Evolutionary conservation across 2,797 vertebrate species (phyloP), one percentile per base, ranked within the genome.

Genomic region (Sebastes nivosus): DNA sequence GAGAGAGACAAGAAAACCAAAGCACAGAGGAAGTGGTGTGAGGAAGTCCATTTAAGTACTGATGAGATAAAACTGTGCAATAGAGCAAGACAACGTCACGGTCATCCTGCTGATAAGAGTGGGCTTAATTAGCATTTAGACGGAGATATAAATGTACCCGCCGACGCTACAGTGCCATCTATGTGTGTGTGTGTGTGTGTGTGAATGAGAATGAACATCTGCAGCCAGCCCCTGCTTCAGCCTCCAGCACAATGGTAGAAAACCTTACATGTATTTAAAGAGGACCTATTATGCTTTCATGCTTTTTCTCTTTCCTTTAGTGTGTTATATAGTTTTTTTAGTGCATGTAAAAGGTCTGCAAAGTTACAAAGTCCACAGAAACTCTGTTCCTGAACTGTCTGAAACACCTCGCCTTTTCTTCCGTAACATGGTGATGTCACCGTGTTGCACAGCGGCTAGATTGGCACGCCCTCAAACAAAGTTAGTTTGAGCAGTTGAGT

Each of bases 11-110:
- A 70, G 71, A 9, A 77, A 72, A 60, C 5, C 24, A 72, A 22
- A 68, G 14, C 6, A 72, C 5, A 78, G 24, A 77, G 8, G 61
- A 81, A 88, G 59, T 34, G 59, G 57, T 76, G 59, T 76, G 52
- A 88, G 55, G 12, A 83, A 76, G 71, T 18, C 14, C 36, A 69
- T 46, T 42, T 6, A 68, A 65, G 32, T 14, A 24, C 34, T 27
- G 55, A 71, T 60, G 0, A 85, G 32, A 79, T 54, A 22, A 46
- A 72, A 72, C 18, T n/a, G 5, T 22, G 38, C 24, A 57, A 16
- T 3, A 69, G 10, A 73, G 36, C 18, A 13, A 67, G n/a, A 64
- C 34, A 30, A 52, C 2, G 12, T 64, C 25, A 52, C 20, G 1
- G 36, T 29, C 52, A 54, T 11, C 32, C 72, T 69, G 63, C 42